Conservation (phyloP, 2,888 invertebrate species). For the Lithodes maja region DNA sequence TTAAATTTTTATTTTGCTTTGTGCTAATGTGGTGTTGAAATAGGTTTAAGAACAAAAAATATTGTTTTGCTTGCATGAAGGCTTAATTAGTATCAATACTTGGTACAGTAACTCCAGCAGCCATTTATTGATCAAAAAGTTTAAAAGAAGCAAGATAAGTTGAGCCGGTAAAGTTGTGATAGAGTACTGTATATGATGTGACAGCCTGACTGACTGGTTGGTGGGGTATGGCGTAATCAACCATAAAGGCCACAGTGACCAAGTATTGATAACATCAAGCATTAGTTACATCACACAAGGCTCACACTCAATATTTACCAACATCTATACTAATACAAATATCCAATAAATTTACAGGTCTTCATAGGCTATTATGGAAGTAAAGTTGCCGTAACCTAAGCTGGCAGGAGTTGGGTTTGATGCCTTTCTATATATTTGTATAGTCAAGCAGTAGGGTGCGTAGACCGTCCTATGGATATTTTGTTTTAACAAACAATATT, state of each 20-base stretch:
- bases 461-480: no score
- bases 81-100: constrained; percentile 69
- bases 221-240: constrained; percentile 25
- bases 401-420: no score
- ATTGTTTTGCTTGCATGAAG: constrained; percentile 47
- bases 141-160: not conserved
- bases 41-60: constrained; percentile 27
- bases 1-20: constrained; percentile 17
- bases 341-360: no score
- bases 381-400: no score
- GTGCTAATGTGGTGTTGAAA: not conserved
- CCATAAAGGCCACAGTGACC: constrained; percentile 56
- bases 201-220: constrained; percentile 55
- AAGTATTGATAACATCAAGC: constrained; percentile 66
- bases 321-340: no score
- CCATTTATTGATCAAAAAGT: constrained; percentile 59
- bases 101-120: constrained; percentile 66
- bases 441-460: no score
- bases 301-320: not conserved
- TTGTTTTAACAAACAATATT: no score
- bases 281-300: not conserved
- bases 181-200: constrained; percentile 31
- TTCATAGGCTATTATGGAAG: no score
- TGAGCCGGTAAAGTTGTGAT: constrained; percentile 4
- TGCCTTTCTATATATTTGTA: no score